Percentiles rank a stretch among this genome's conserved stretches.
Evolutionary conservation across 2,888 invertebrate species (phyloP).

Genomic region (Tenthredo scrophulariae): DNA sequence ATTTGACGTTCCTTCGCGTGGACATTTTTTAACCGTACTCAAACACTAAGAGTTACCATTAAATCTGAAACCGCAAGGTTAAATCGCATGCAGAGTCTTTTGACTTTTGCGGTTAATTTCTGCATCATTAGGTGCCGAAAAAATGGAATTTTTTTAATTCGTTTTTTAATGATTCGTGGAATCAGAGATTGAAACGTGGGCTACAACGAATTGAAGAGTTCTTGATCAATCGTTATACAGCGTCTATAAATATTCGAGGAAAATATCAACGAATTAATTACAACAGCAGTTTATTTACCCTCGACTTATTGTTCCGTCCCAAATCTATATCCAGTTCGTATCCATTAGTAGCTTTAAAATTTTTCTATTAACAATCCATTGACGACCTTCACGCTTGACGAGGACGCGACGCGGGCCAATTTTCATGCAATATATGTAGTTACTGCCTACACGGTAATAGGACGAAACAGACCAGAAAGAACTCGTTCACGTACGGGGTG

Average conservation of each 20-base stretch:
- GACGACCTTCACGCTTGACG: constrained; percentile 2
- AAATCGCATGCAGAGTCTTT: neutral
- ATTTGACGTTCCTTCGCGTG: neutral
- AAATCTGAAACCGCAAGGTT: neutral
- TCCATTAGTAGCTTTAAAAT: neutral
- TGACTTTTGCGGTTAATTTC: neutral
- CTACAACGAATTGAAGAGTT: neutral
- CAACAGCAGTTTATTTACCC: neutral
- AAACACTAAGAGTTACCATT: neutral
- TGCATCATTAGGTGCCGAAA: neutral
- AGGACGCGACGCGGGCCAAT: neutral
- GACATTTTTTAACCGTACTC: neutral
- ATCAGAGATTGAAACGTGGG: neutral
- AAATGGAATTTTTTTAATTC: neutral
- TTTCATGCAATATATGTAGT: neutral
- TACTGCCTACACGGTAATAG: neutral
- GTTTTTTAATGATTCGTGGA: neutral
- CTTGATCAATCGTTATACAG: neutral
- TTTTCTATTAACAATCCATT: constrained; percentile 18
- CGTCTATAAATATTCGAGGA: neutral
- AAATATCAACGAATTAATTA: neutral
- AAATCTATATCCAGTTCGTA: neutral
- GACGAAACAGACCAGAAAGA: neutral
- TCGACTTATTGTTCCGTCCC: neutral
- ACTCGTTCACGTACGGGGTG: neutral